Evolutionary conservation across 1,140 invertebrate species (phyloP).

Genomic region (Propsilocerus akamusi): DNA sequence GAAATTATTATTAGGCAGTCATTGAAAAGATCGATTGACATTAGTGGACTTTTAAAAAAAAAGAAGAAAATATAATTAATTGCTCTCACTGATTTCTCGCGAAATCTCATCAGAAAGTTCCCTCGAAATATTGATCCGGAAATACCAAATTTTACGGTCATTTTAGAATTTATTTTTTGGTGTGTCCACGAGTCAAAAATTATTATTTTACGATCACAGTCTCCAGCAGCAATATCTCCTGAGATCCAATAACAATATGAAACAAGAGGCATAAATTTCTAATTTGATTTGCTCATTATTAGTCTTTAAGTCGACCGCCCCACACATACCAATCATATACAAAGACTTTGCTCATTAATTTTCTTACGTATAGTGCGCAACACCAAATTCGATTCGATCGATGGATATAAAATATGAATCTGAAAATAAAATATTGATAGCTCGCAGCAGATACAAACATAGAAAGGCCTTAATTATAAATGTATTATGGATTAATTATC

Average conservation of each 20-base stretch:
- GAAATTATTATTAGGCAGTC: neutral
- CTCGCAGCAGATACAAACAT: neutral
- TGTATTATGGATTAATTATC: neutral
- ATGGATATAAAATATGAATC: neutral
- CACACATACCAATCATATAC: neutral
- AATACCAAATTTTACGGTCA: slow-evolving; percentile 1
- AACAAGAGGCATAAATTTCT: neutral
- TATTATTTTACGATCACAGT: slow-evolving; percentile 3
- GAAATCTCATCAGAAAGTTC: neutral
- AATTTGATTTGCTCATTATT: slow-evolving; percentile 4
- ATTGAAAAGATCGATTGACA: neutral
- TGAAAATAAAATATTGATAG: neutral
- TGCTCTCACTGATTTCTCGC: neutral
- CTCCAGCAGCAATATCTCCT: neutral
- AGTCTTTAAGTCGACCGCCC: no score
- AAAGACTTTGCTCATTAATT: neutral
- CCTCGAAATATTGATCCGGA: slow-evolving; percentile 1
- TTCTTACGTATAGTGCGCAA: neutral
- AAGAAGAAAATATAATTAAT: no score
- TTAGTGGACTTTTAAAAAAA: neutral
- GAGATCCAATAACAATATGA: neutral
- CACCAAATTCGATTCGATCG: neutral
- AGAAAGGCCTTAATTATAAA: neutral
- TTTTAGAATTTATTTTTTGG: neutral
- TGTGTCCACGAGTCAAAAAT: slow-evolving; percentile 1